A percentile compares a stretch with the other conserved stretches of the same genome.
Evolutionary conservation across 2,888 invertebrate species (phyloP).

Genomic region (Platycheirus albimanus): DNA sequence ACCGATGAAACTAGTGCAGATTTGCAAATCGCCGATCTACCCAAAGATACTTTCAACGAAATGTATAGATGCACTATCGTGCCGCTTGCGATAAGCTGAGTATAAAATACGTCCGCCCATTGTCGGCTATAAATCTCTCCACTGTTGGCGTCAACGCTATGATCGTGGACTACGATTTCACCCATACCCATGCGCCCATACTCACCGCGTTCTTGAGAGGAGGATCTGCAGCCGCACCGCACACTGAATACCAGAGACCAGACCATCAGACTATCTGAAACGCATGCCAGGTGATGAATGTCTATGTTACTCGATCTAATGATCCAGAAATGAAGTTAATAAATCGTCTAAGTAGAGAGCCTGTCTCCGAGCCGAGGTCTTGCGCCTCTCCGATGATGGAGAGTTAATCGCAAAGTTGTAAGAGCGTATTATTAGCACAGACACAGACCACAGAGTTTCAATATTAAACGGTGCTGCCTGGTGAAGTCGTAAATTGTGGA

Average conservation of each 20-base stretch:
- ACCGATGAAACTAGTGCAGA: constrained; percentile 46
- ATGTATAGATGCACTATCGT: constrained; percentile 57
- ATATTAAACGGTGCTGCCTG: constrained; percentile 65
- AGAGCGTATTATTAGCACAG: constrained; percentile 73
- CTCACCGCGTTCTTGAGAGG: too few relatives aligned
- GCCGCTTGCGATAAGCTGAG: constrained; percentile 57
- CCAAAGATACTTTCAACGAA: constrained; percentile 62
- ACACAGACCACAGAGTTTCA: constrained; percentile 49
- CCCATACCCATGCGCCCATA: background rate
- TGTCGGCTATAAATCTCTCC: constrained; percentile 71
- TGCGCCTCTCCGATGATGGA: constrained; percentile 57
- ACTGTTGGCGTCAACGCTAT: constrained; percentile 68
- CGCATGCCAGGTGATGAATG: constrained; percentile 80
- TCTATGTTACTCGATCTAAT: constrained; percentile 82
- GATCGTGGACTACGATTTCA: constrained; percentile 59
- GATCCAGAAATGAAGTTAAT: constrained; percentile 82
- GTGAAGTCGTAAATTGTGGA: constrained; percentile 53
- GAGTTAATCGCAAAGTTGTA: constrained; percentile 69
- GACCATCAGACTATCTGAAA: too few relatives aligned
- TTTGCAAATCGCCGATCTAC: constrained; percentile 61
- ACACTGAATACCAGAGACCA: background rate
- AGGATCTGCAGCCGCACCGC: constrained; percentile 27
- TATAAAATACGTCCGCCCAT: constrained; percentile 68
- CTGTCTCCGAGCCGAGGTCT: constrained; percentile 28
- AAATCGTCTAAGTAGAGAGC: constrained; percentile 80